Conservation (phyloP, 2,888 invertebrate species). For the Pinctada fucata region DNA sequence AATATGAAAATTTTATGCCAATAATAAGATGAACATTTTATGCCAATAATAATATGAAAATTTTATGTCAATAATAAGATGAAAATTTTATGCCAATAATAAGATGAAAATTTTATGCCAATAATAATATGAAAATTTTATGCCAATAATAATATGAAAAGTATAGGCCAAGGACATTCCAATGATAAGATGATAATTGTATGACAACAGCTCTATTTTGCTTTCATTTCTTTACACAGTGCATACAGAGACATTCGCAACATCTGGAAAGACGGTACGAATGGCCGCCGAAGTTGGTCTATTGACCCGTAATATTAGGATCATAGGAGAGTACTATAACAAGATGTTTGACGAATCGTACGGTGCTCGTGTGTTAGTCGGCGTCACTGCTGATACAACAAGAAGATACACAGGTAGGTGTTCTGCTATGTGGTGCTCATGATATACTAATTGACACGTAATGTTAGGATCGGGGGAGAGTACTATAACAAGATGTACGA, state of each 20-base stretch:
- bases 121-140: too few species aligned
- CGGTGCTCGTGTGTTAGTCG: slow-evolving; percentile 67
- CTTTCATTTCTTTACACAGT: background rate
- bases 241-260: background rate
- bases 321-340: slow-evolving; percentile 65
- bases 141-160: too few species aligned
- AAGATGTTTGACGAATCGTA: slow-evolving; percentile 58
- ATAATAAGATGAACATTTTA: too few species aligned
- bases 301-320: slow-evolving; percentile 70
- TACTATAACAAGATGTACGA: slow-evolving; percentile 52
- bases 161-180: too few species aligned
- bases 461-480: slow-evolving; percentile 71
- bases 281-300: slow-evolving; percentile 73
- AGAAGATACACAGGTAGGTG: slow-evolving; percentile 45
- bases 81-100: too few species aligned
- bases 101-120: too few species aligned
- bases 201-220: too few species aligned
- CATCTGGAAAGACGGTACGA: slow-evolving; percentile 43
- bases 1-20: too few species aligned
- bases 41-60: too few species aligned
- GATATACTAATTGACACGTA: slow-evolving; percentile 66
- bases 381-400: slow-evolving; percentile 48
- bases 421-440: too few species aligned
- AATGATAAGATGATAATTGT: too few species aligned
- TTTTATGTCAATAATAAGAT: too few species aligned